Evolutionary conservation across 2,797 vertebrate genomes (phyloP).

Genomic region (Enteromius viviparus): DNA sequence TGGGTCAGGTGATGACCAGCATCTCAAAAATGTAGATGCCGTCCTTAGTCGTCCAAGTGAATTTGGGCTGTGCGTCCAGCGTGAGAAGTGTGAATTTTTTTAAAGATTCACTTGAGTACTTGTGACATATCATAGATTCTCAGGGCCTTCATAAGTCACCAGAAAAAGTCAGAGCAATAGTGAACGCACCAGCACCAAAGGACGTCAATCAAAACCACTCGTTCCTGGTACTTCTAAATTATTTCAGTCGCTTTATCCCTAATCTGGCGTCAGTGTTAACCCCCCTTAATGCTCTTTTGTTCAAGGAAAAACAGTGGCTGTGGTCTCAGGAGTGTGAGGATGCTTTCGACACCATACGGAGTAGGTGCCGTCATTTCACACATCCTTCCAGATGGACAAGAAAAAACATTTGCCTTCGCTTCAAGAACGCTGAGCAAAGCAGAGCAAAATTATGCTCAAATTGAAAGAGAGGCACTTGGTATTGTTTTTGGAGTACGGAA

Average conservation of each 20-base stretch:
- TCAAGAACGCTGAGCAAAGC: conserved; percentile 12
- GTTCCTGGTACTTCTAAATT: conserved; percentile 1
- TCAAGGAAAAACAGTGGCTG: background rate
- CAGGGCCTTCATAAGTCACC: conserved; percentile 26
- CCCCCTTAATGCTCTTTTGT: background rate
- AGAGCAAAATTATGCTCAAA: conserved; percentile 27
- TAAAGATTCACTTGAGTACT: conserved; percentile 21
- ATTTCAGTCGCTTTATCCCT: conserved; percentile 2
- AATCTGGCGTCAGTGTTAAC: conserved; percentile 2
- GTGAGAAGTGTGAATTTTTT: conserved; percentile 10
- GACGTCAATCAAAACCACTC: background rate
- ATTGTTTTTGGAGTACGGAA: conserved; percentile 27
- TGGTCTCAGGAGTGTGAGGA: background rate
- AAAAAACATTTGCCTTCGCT: conserved; percentile 1
- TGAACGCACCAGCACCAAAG: background rate
- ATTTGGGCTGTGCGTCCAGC: no score
- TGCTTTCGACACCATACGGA: background rate
- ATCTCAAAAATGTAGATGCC: no score
- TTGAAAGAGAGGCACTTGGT: conserved; percentile 18
- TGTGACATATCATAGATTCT: conserved; percentile 15
- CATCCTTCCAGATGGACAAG: background rate
- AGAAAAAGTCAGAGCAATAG: conserved; percentile 12
- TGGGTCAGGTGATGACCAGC: background rate
- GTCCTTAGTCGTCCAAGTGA: no score
- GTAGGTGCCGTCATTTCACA: conserved; percentile 11